Percentiles rank a stretch among this genome's conserved stretches.
phyloP scores from a whole-genome alignment of 2,888 invertebrate species.

The Trissolcus japonicus region DNA sequence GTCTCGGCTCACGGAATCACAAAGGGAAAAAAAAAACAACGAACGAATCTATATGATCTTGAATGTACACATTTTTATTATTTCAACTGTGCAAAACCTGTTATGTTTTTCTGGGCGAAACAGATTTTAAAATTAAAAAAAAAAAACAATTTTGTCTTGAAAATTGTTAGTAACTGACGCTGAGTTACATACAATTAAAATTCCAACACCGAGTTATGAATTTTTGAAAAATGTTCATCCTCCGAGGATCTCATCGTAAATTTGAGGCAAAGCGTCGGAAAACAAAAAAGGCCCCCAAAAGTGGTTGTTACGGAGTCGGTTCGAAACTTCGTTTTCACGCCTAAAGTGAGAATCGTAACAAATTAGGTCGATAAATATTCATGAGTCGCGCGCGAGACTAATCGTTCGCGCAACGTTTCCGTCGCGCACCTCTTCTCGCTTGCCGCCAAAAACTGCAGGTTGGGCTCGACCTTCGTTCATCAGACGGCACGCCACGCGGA shows the following conservation, averaged over 20 bases:
- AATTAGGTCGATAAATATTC: slow-evolving; percentile 72
- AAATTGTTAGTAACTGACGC: no score
- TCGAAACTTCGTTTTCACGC: slow-evolving; percentile 60
- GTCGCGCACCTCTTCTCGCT: slow-evolving; percentile 21
- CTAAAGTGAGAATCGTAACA: slow-evolving; percentile 64
- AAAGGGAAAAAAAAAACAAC: slow-evolving; percentile 16
- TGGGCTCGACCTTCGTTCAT: slow-evolving; percentile 52
- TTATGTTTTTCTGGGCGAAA: no score
- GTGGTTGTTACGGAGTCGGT: slow-evolving; percentile 36
- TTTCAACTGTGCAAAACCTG: no score
- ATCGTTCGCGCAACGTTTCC: slow-evolving; percentile 56
- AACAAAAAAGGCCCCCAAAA: slow-evolving; percentile 35
- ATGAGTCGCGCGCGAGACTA: slow-evolving; percentile 66
- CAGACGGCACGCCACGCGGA: slow-evolving; percentile 60
- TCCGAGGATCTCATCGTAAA: background rate
- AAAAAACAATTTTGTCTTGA: no score
- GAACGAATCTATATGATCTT: slow-evolving; percentile 7
- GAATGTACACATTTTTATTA: background rate
- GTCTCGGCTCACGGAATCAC: slow-evolving; percentile 26
- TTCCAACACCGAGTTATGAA: background rate
- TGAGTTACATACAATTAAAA: background rate
- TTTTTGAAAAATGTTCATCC: no score
- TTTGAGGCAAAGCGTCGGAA: background rate
- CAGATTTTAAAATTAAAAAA: no score
- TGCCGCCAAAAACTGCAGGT: slow-evolving; percentile 45